Base-by-base conservation (phyloP, 2,113 vertebrate species). In the Festucalex cinctus region DNA sequence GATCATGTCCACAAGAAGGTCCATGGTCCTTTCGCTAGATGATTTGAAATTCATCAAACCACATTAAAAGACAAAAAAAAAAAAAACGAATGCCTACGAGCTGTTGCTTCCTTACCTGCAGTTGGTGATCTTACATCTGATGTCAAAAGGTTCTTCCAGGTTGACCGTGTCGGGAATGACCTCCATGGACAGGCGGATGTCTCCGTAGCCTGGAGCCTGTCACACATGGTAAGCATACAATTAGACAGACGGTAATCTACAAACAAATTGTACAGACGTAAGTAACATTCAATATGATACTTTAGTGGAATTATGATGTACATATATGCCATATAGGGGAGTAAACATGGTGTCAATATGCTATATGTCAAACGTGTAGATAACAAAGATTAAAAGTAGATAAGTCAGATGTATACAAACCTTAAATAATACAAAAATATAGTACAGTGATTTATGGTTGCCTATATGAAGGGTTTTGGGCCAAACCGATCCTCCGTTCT, bases 121-220 rank as follows among this genome's bases (percentile, higher is more conserved):
- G 83, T 99, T 99, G 48, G 96, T 98, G 91, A 99, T 96, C 94
- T 98, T 99, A 93, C 96, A 99, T 63, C 91, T 93, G 69, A 99
- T 97, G 70, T 96, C 93, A 77, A 99, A 99, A 48, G 97, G 96
- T 86, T 98, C 96, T 87, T 98, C 97, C 20, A 99, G 88, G 88
- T 93, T 95, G 22, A 98, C 97, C 0, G 97, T 99, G 84, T 99
- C 97, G 59, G 96, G 96, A 81, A 99, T 97, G 71, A 93, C 88
- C 84, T 99, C 96, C 80, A 99, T 70, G n/a, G 95, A 96, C 71
- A 99, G 91, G 70, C 96, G 88, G 71, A 99, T 95, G 37, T 99
- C 97, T 0, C 97, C 97, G 0, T 99, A 99, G 24, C 97, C 97
- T 26, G 97, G 97, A 86, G 97, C 97, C 97, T 99, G 78, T 60